phyloP scores from a whole-genome alignment of 2,113 vertebrate species.

The Nyctereutes procyonoides region DNA sequence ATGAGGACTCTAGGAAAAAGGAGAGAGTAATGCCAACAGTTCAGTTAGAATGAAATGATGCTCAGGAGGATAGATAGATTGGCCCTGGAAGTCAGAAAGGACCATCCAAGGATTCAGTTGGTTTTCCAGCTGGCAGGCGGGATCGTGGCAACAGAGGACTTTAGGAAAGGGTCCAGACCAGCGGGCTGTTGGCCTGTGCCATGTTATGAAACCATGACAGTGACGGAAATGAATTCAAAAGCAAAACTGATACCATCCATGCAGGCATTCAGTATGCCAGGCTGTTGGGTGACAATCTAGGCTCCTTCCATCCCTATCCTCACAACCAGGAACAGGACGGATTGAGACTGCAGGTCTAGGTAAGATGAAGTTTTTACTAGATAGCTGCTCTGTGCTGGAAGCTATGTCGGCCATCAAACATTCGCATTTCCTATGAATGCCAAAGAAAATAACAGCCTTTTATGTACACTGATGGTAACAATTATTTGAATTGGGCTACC shows the following conservation, averaged over 20 bases:
- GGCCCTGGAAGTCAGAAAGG: background rate
- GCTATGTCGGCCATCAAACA: background rate
- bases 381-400: background rate
- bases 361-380: background rate
- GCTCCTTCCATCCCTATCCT: background rate
- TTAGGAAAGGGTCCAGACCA: background rate
- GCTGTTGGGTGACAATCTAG: background rate
- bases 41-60: background rate
- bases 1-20: background rate
- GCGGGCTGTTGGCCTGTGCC: accelerated
- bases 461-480: background rate
- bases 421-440: background rate
- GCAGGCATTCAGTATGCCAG: background rate
- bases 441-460: background rate
- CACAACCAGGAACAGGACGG: background rate
- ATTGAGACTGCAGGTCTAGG: background rate
- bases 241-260: background rate
- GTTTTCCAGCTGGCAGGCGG: background rate
- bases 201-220: background rate
- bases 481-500: background rate
- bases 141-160: background rate
- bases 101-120: background rate
- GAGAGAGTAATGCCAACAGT: background rate
- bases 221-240: background rate
- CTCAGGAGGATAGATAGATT: background rate